phyloP scores from a whole-genome alignment of 2,797 vertebrate genomes.

The Hippoglossus hippoglossus region DNA sequence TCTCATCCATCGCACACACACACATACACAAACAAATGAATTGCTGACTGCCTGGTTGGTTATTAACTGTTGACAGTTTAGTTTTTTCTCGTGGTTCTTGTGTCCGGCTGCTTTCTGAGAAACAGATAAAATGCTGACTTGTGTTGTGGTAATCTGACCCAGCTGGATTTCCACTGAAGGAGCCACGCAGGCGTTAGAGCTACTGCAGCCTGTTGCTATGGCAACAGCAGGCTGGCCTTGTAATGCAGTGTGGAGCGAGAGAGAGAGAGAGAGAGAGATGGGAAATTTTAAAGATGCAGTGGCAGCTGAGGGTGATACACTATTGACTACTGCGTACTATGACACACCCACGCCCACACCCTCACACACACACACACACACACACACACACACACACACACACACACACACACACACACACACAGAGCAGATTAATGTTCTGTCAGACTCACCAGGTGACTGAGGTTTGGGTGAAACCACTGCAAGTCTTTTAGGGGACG shows the following conservation, averaged over 20 bases:
- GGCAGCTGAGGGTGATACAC: constrained; percentile 5
- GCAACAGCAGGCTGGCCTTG: constrained; percentile 64
- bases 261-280: background rate
- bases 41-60: too few species aligned
- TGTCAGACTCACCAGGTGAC: constrained; percentile 87
- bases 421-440: background rate
- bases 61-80: background rate
- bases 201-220: constrained; percentile 73
- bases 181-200: constrained; percentile 30
- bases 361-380: too few species aligned
- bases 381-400: too few species aligned
- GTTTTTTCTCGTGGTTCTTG: background rate
- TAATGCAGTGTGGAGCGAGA: constrained; percentile 37
- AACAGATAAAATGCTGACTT: constrained; percentile 48
- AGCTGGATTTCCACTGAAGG: constrained; percentile 28
- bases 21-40: too few species aligned
- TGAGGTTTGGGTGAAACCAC: constrained; percentile 89
- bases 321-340: background rate
- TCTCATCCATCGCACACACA: too few species aligned
- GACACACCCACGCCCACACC: background rate
- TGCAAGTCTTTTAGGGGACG: constrained; percentile 89
- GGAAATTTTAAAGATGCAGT: constrained; percentile 43
- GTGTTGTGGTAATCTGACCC: constrained; percentile 45
- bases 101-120: constrained; percentile 14
- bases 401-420: background rate